Percentiles rank a stretch among this genome's conserved stretches.
phyloP scores from a whole-genome alignment of 2,113 vertebrate species.

The Rana temporaria region DNA sequence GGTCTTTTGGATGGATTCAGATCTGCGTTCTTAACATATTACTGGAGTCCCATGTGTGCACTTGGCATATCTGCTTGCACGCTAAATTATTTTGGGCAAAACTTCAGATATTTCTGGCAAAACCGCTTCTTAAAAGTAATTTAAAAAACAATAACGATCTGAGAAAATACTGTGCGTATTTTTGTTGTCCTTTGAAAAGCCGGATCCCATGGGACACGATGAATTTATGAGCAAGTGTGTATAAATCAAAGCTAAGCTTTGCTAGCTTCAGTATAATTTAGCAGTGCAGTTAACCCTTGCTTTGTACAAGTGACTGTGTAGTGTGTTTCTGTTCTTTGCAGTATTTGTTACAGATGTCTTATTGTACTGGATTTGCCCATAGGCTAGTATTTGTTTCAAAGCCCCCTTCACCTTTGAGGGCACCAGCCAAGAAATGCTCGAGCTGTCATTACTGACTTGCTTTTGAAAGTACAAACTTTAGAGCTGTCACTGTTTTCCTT shows the following conservation, averaged over 20 bases:
- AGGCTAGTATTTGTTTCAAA: too few species aligned
- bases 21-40: conserved; percentile 14
- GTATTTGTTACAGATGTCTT: too few species aligned
- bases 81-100: conserved; percentile 38
- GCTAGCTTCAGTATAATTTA: conserved; percentile 8
- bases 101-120: conserved; percentile 48
- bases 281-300: conserved; percentile 13
- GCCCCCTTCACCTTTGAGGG: too few species aligned
- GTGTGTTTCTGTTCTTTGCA: neutral
- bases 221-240: conserved; percentile 7
- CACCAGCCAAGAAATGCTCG: too few species aligned
- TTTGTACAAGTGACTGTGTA: too few species aligned
- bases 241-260: conserved; percentile 11
- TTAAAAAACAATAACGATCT: conserved; percentile 38
- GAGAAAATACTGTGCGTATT: conserved; percentile 33
- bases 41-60: conserved; percentile 34
- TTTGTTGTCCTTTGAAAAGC: conserved; percentile 33
- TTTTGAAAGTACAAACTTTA: too few species aligned
- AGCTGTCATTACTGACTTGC: too few species aligned
- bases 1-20: conserved; percentile 8
- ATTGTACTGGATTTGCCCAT: too few species aligned
- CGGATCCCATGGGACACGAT: neutral
- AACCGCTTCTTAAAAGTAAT: conserved; percentile 25
- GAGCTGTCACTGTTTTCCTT: too few species aligned
- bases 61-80: conserved; percentile 27